phyloP scores from a whole-genome alignment of 2,888 invertebrate species.

The Hyalella azteca region DNA sequence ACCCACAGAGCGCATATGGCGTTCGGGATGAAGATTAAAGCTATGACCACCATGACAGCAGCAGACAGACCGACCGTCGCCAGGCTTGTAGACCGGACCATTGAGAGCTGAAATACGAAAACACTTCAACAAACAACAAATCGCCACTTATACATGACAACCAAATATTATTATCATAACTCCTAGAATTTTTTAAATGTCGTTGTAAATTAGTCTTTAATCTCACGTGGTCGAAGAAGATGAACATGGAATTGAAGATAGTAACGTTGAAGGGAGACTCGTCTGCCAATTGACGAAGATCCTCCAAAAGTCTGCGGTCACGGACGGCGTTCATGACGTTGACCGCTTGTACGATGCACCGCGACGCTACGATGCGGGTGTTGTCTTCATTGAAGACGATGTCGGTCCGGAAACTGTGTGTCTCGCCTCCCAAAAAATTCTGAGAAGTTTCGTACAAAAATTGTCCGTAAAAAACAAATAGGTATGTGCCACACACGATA shows the following conservation, averaged over 20 bases:
- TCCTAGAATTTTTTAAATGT: not conserved
- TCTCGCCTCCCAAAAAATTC: constrained; percentile 76
- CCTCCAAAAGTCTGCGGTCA: constrained; percentile 88
- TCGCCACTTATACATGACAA: not conserved
- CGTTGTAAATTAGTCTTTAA: not conserved
- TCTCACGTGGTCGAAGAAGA: constrained; percentile 78
- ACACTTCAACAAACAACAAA: not conserved
- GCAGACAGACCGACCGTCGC: constrained; percentile 90
- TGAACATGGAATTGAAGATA: constrained; percentile 93
- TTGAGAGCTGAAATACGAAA: constrained; percentile 72
- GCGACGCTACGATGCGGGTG: constrained; percentile 78
- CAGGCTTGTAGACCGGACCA: constrained; percentile 84
- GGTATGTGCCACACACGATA: not conserved
- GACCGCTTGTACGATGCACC: constrained; percentile 83
- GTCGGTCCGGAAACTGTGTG: constrained; percentile 79
- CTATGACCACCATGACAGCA: constrained; percentile 90
- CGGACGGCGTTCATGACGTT: constrained; percentile 88
- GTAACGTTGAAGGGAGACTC: constrained; percentile 72
- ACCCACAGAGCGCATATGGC: constrained; percentile 92
- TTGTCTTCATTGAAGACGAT: constrained; percentile 80
- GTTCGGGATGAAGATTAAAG: constrained; percentile 91
- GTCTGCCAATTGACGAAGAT: constrained; percentile 75
- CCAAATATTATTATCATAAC: not conserved
- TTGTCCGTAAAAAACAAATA: not conserved
- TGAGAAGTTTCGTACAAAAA: constrained; percentile 62